Evolutionary conservation across 2,113 vertebrate genomes (phyloP).

Genomic region (Channa maculata): DNA sequence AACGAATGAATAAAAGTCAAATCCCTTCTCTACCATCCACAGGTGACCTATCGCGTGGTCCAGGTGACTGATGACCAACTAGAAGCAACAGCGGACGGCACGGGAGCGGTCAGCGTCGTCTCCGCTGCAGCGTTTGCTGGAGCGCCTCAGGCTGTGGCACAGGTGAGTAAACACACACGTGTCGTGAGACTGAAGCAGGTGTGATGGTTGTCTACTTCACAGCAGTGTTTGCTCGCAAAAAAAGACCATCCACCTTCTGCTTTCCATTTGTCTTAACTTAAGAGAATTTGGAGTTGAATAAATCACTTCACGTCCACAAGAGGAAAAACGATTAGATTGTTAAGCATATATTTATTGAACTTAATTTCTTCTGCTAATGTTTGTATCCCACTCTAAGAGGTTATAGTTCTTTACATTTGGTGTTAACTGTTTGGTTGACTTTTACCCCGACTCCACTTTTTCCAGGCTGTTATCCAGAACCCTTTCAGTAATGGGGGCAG

Average conservation of each 20-base stretch:
- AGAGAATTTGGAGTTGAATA: too few relatives aligned
- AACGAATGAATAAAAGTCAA: too few relatives aligned
- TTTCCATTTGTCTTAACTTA: too few relatives aligned
- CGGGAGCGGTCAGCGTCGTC: slow-evolving; percentile 91
- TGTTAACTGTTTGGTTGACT: neutral
- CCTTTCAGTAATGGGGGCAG: slow-evolving; percentile 94
- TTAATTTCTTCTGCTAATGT: too few relatives aligned
- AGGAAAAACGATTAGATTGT: too few relatives aligned
- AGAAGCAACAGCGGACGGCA: slow-evolving; percentile 85
- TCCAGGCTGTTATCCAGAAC: slow-evolving; percentile 93
- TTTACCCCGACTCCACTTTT: neutral
- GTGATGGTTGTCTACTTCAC: too few relatives aligned
- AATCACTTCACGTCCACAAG: too few relatives aligned
- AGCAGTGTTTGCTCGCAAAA: neutral
- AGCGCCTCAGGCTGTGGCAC: slow-evolving; percentile 89
- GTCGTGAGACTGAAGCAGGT: neutral
- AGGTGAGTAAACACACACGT: slow-evolving; percentile 71
- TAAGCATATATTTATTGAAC: too few relatives aligned
- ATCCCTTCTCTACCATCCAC: neutral
- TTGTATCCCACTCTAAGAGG: too few relatives aligned
- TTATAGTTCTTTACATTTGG: too few relatives aligned
- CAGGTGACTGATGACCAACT: slow-evolving; percentile 92
- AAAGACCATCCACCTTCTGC: too few relatives aligned
- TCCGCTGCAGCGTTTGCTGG: slow-evolving; percentile 89
- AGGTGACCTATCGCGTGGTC: slow-evolving; percentile 95